Evolutionary conservation across 2,113 vertebrate genomes (phyloP).

Genomic region (Mellivora capensis): DNA sequence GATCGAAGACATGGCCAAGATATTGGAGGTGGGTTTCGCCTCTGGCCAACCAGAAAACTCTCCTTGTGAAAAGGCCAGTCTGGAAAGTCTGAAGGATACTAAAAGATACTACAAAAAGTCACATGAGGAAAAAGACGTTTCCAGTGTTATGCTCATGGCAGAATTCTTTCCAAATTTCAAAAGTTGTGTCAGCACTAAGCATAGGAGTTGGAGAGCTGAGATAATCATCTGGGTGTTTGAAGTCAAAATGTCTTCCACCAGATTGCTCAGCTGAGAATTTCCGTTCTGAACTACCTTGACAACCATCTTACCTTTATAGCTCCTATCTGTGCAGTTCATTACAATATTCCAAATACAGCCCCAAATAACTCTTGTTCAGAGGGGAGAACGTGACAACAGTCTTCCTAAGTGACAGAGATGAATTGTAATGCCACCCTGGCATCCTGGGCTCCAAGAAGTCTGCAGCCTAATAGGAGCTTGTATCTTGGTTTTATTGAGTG

Average conservation of each 20-base stretch:
- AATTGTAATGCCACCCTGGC: not conserved
- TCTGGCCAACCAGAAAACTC: conserved; percentile 36
- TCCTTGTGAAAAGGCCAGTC: not conserved
- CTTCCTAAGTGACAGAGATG: not conserved
- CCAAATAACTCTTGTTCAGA: not conserved
- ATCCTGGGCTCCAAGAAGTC: not conserved
- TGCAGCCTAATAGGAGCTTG: not conserved
- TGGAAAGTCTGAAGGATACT: conserved; percentile 38
- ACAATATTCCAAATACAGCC: not conserved
- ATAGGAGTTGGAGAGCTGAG: not conserved
- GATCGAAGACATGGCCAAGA: conserved; percentile 40
- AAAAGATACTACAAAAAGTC: not conserved
- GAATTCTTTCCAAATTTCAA: conserved; percentile 50
- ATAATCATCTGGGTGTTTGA: not conserved
- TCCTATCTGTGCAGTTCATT: not conserved
- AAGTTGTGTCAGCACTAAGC: not conserved
- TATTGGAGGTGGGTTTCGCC: conserved; percentile 52
- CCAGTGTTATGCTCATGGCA: conserved; percentile 10
- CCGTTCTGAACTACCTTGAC: not conserved
- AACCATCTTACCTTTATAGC: not conserved
- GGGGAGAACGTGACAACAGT: not conserved
- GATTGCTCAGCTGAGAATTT: not conserved
- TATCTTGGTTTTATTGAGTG: not conserved
- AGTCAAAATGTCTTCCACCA: not conserved
- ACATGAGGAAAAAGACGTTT: not conserved